Conservation (phyloP, 2,113 vertebrate species). For the Prionailurus viverrinus region DNA sequence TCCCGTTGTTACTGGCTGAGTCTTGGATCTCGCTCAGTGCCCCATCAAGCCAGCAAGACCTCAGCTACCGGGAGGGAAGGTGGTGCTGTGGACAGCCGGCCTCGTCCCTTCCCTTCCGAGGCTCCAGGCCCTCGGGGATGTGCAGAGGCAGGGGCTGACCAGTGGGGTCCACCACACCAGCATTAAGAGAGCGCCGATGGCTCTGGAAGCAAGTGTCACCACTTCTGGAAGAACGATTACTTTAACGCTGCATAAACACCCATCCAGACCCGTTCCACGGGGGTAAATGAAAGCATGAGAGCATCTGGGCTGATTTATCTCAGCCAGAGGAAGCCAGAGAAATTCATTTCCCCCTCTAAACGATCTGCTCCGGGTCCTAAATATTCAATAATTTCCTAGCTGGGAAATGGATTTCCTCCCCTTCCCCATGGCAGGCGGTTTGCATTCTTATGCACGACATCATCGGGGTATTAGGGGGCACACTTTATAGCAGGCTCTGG, state of each 20-base stretch:
- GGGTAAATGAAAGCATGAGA: conserved; percentile 56
- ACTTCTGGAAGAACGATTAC: conserved; percentile 62
- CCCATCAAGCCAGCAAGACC: background rate
- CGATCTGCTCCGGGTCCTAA: conserved; percentile 75
- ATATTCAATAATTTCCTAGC: conserved; percentile 80
- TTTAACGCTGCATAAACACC: background rate
- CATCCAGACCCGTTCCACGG: background rate
- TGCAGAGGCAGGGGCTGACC: background rate
- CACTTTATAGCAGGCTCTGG: background rate
- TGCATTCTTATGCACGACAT: background rate
- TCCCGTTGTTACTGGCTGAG: background rate
- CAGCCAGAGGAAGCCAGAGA: conserved; percentile 62
- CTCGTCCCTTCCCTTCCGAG: fast-evolving
- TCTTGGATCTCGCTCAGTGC: background rate
- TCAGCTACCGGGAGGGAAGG: background rate
- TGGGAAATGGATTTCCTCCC: conserved; percentile 68
- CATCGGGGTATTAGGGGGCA: background rate
- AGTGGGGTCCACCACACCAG: background rate
- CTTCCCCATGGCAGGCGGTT: background rate
- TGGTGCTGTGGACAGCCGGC: background rate
- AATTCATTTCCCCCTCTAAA: conserved; percentile 83
- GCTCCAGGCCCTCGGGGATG: background rate
- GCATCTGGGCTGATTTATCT: conserved; percentile 76
- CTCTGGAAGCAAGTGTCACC: conserved; percentile 27
- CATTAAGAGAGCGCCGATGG: background rate